Base-by-base conservation (phyloP, 2,113 vertebrate genomes). In the Heterotis niloticus region DNA sequence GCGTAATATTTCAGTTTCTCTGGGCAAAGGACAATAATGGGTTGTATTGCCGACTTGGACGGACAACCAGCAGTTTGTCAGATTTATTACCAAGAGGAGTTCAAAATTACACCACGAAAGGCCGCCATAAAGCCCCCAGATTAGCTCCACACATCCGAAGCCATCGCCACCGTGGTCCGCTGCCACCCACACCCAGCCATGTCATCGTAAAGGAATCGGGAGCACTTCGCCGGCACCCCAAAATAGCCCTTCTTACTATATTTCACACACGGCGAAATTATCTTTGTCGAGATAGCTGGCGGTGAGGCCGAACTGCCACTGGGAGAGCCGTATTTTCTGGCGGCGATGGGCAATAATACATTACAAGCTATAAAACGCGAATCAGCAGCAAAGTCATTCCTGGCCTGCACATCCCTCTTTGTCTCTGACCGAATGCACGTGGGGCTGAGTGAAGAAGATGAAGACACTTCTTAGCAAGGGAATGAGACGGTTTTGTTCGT, bases 91-190 rank as follows among this genome's bases (percentile, higher is more conserved):
- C 26, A 59, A 17, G 29, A 60, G 28, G 72, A 73, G 64, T 60
- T 73, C 59, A 79, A 44, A 79, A 74, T 74, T 65, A 44, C 73
- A 73, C 59, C 73, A 62, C 64, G 70, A 78, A 79, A 64, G 60
- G 68, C 70, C 73, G 62, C 73, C 78, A 65, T 14, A 71, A 64
- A 10, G 59, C 64, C 69, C 65, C 69, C n/a, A 14, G 68, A 64
- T 79, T n/a, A 51, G 0, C 24, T 13, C 57, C 24, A n/a, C 64
- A 20, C 70, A 57, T 74, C 24, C n/a, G 5, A 17, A 26, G 29
- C 57, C 28, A 23, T 28, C 13, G 23, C 29, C 16, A 0, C 0
- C 69, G 65, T 26, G 52, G 52, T 12, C 65, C 14, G 65, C 28
- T 2, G 14, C 76, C 26, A 17, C 20, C 72, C n/a, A n/a, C n/a